Conservation (phyloP, 1,140 invertebrate species). For the Lepidostoma basale region DNA sequence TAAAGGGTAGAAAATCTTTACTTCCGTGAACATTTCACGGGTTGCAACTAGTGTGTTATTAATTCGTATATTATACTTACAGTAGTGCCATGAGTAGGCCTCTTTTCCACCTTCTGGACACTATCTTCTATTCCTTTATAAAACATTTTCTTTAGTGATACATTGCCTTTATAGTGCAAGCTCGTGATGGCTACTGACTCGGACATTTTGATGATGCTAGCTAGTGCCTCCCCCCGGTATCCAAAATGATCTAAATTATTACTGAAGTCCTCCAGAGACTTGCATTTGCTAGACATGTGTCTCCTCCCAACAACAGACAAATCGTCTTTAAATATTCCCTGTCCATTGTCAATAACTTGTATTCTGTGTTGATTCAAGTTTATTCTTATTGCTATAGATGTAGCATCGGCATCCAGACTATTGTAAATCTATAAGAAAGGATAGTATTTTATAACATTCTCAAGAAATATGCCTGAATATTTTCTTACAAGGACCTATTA, state of each 20-base stretch:
- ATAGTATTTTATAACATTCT: not conserved
- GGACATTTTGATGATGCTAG: conserved; percentile 61
- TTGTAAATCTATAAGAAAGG: conserved; percentile 57
- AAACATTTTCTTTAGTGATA: conserved; percentile 59
- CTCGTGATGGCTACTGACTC: conserved; percentile 59
- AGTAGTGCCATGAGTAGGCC: conserved; percentile 38
- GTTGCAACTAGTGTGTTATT: too few relatives aligned
- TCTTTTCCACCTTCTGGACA: conserved; percentile 43
- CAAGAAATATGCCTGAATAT: not conserved
- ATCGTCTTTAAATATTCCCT: conserved; percentile 58
- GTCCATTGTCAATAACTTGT: conserved; percentile 68
- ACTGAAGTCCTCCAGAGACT: conserved; percentile 56
- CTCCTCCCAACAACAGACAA: conserved; percentile 60
- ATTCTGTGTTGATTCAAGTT: conserved; percentile 61
- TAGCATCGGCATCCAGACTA: conserved; percentile 64
- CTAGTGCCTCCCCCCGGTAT: conserved; percentile 66
- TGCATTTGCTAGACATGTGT: conserved; percentile 67
- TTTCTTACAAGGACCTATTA: not conserved
- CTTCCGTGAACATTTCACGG: too few relatives aligned
- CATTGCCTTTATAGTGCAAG: conserved; percentile 46
- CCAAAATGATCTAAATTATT: conserved; percentile 61
- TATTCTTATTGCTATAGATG: conserved; percentile 62
- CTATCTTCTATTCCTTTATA: conserved; percentile 48
- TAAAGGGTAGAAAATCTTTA: too few relatives aligned
- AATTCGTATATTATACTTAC: conserved; percentile 28